Conservation (phyloP, 2,797 vertebrate genomes). For the Hydrocynus forskahlii region DNA sequence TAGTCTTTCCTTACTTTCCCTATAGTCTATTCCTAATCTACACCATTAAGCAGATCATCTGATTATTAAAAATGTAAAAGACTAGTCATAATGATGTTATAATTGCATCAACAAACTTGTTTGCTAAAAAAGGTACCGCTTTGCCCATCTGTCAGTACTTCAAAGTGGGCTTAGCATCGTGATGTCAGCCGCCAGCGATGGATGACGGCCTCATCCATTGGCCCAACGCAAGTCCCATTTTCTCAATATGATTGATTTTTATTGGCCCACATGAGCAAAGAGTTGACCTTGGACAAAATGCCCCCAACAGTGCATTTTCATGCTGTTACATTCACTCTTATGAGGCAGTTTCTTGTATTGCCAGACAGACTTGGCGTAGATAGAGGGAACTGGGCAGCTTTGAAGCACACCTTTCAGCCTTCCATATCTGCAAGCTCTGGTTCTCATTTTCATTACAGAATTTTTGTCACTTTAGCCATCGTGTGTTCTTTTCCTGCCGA, state of each 20-base stretch:
- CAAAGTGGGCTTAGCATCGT: too few relatives aligned
- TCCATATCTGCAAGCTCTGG: background rate
- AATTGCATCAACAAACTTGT: too few relatives aligned
- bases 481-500: background rate
- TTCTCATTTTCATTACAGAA: background rate
- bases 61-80: too few relatives aligned
- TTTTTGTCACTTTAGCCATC: background rate
- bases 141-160: too few relatives aligned
- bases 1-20: too few relatives aligned
- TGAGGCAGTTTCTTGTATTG: slow-evolving; percentile 8
- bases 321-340: slow-evolving; percentile 17
- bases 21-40: too few relatives aligned
- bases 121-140: too few relatives aligned
- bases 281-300: slow-evolving; percentile 40
- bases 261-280: slow-evolving; percentile 16
- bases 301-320: slow-evolving; percentile 6
- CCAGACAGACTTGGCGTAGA: background rate
- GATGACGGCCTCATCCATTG: too few relatives aligned
- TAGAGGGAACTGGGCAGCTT: background rate
- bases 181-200: too few relatives aligned
- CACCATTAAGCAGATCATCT: too few relatives aligned
- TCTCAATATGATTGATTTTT: slow-evolving; percentile 18
- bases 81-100: too few relatives aligned
- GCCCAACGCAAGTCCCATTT: background rate
- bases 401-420: background rate